Base-by-base conservation (phyloP, 2,888 invertebrate genomes). In the Pterostichus niger region DNA sequence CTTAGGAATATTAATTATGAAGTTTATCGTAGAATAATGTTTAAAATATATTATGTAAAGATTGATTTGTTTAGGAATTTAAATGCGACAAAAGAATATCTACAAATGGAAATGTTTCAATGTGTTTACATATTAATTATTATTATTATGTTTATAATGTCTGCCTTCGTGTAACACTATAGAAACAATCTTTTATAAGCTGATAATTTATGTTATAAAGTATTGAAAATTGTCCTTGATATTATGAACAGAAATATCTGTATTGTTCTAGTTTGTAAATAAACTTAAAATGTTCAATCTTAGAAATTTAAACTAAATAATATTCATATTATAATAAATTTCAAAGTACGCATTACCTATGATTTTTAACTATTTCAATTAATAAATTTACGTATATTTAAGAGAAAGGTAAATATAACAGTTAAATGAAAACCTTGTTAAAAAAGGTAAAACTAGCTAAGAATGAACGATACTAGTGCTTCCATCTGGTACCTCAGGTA, bases 1-100 rank as follows among this genome's bases (percentile, higher is more conserved):
- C 13, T 17, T 13, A 17, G 10, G 56, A 44, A 71, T 71, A 24
- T 40, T 44, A 46, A 71, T n/a, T 31, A 40, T 4, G n/a, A 17
- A 2, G n/a, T 71, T 64, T 13, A 71, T 10, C 24, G 56, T 3
- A 15, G n/a, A 56, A 56, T 7, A 4, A 46, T 44, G 68, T 71
- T 64, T 71, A 71, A 44, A 64, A 44, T 44, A 13, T 71, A 9
- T 24, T n/a, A 33, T 31, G 64, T 71, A 44, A 71, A 44, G 40
- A 10, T 35, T 64, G 64, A 35, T 64, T 64, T 64, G 35, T 7
- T 10, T 64, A 6, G 35, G 64, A 10, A 64, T 13, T 59, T 59
- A 13, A 13, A 56, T 17, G 54, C 17, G 54, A 15, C 15, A 13
- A 59, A 59, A 11, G 24, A 31, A 59, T n/a, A 24, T 9, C 24